A percentile compares a stretch with the other conserved stretches of the same genome.
Conservation (phyloP, 2,888 invertebrate species). For the Meteorus colon region DNA sequence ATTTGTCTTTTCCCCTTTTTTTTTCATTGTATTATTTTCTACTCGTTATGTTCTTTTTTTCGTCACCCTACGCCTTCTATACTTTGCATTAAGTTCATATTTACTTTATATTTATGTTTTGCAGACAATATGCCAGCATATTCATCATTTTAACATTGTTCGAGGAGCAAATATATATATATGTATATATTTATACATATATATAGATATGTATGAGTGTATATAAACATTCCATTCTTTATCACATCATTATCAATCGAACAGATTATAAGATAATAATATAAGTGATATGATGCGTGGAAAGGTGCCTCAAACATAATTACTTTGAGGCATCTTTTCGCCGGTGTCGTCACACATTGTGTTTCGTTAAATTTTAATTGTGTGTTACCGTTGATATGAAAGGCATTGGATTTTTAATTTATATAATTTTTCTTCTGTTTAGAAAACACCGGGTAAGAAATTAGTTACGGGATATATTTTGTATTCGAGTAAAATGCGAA, state of each 20-base stretch:
- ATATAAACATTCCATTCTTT: conserved; percentile 4
- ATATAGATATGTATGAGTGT: conserved; percentile 5
- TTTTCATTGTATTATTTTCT: conserved; percentile 27
- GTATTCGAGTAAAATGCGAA: conserved; percentile 96
- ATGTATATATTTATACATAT: conserved; percentile 6
- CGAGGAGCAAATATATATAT: conserved; percentile 29
- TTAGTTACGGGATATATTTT: conserved; percentile 97
- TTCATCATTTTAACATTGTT: conserved; percentile 52
- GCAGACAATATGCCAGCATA: conserved; percentile 72
- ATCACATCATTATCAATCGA: conserved; percentile 11
- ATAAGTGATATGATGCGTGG: no score
- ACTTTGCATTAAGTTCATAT: conserved; percentile 42
- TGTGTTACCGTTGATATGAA: background rate
- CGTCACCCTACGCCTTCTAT: conserved; percentile 37
- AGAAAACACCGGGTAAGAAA: conserved; percentile 80
- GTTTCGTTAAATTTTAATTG: background rate
- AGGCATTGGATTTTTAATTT: conserved; percentile 65
- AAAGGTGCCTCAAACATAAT: no score
- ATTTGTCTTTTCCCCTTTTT: conserved; percentile 55
- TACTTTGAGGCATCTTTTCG: no score
- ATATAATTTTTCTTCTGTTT: conserved; percentile 69
- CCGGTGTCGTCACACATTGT: background rate
- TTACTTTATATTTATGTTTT: conserved; percentile 46
- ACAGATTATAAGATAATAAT: conserved; percentile 20
- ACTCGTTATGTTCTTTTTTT: conserved; percentile 47